These are phyloP conservation scores for Babyrousa celebensis DNA, from an alignment of 2,797 vertebrate genomes.

Conservation along the genomic window DNA sequence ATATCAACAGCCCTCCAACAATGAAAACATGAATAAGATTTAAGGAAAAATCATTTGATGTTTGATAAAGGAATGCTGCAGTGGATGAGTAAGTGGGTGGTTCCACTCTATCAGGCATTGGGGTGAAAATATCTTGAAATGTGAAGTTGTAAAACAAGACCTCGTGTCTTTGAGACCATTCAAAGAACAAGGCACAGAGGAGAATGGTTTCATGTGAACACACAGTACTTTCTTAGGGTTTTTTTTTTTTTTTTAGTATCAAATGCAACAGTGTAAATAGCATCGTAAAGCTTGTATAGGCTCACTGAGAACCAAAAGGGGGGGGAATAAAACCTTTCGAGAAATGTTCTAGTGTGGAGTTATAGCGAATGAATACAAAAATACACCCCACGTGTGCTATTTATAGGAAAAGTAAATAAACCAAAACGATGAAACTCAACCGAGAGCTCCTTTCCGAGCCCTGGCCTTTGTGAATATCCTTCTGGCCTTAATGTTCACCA, in stretches of 20 bases:
- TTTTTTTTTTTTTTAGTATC: neutral
- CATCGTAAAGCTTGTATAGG: neutral
- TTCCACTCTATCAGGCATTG: neutral
- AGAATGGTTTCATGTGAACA: neutral
- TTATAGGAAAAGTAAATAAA: neutral
- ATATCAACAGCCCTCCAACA: neutral
- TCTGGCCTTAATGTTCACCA: neutral
- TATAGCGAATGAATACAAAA: neutral
- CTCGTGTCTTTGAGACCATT: neutral
- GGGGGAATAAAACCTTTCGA: too few species aligned
- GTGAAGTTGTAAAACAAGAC: neutral
- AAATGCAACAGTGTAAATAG: neutral
- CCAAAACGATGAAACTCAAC: neutral
- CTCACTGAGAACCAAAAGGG: neutral
- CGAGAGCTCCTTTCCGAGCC: neutral
- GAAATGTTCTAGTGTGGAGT: neutral
- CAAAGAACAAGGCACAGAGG: too few species aligned
- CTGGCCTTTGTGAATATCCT: neutral
- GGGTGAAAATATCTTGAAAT: neutral
- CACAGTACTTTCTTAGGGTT: neutral
- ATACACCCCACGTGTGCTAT: rapidly evolving
- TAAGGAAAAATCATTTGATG: neutral
- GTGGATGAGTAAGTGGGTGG: neutral
- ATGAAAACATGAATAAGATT: neutral
- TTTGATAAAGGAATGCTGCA: neutral